Base-by-base conservation (phyloP, 2,888 invertebrate species). In the Drosophila meridionalis region DNA sequence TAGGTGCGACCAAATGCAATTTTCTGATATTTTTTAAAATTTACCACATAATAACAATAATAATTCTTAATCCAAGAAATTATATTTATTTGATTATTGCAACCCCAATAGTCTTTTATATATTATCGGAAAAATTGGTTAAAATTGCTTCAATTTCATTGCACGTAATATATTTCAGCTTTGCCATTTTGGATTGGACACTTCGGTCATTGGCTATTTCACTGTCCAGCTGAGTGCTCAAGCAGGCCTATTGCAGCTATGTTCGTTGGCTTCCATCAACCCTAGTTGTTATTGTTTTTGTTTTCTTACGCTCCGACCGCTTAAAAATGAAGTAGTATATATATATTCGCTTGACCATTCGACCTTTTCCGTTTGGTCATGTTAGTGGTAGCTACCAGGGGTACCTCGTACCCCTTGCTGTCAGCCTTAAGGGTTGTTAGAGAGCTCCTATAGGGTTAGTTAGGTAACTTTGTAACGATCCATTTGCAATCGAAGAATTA, bases 211-310 rank as follows among this genome's bases (percentile, higher is more conserved):
- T 82, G 82, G 82, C 59, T 62, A 66, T 52, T 72, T 75, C 57
- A 83, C 71, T 89, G 87, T 80, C 88, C 83, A 83, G 86, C 71
- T 76, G 78, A 85, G 72, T 14, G 7, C 4, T 8, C 7, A 14
- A 36, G 30, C 55, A 12, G 73, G 71, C 50, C 68, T 62, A 26
- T 45, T 56, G 40, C 28, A 45, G 11, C 34, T 34, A 40, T 50
- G 50, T 38, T 38, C 14, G 14, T 36, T 64, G 57, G 36, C 34
- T 40, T n/a, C 8, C 1, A 42, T 14, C 66, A 61, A 69, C 63
- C 57, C 68, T 64, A 62, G 68, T 63, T 72, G 67, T 75, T 78
- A 48, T 52, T 60, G 45, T 61, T 66, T 4, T 38, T 5, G n/a
- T 40, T 36, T 60, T 50, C 69, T 60, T 63, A 30, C 36, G 42